A percentile compares a stretch with the other conserved stretches of the same genome.
These are phyloP conservation scores for Phoenicopterus ruber DNA, from an alignment of 2,113 vertebrate species.

Conservation along the genomic window DNA sequence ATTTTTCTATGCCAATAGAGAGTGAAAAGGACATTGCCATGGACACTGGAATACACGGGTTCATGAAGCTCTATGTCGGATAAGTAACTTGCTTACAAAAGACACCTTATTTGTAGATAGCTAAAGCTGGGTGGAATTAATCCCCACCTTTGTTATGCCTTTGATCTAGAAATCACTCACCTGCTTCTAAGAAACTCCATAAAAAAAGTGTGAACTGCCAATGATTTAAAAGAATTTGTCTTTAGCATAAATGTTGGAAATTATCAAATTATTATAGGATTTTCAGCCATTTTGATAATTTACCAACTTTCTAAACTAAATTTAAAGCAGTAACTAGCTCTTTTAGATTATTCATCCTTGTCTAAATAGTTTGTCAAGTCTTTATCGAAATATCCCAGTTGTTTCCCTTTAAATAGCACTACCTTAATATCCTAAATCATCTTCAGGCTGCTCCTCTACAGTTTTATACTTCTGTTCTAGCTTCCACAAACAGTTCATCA, in stretches of 20 bases:
- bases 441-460: background rate
- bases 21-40: accelerated
- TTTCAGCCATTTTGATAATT: background rate
- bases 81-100: background rate
- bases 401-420: background rate
- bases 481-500: background rate
- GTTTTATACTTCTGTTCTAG: background rate
- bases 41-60: background rate
- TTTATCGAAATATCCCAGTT: background rate
- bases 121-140: background rate
- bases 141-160: background rate
- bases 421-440: background rate
- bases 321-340: background rate
- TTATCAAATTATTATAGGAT: background rate
- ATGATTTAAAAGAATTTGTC: background rate
- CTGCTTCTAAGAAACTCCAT: background rate
- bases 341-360: background rate
- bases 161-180: background rate
- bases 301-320: background rate
- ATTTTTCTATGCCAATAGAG: background rate
- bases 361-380: background rate
- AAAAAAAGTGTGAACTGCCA: background rate
- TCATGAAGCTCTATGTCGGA: accelerated
- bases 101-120: background rate
- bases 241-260: background rate